These are phyloP conservation scores for Drosophila suzukii DNA, from an alignment of 1,140 invertebrate species.

Conservation along the genomic window DNA sequence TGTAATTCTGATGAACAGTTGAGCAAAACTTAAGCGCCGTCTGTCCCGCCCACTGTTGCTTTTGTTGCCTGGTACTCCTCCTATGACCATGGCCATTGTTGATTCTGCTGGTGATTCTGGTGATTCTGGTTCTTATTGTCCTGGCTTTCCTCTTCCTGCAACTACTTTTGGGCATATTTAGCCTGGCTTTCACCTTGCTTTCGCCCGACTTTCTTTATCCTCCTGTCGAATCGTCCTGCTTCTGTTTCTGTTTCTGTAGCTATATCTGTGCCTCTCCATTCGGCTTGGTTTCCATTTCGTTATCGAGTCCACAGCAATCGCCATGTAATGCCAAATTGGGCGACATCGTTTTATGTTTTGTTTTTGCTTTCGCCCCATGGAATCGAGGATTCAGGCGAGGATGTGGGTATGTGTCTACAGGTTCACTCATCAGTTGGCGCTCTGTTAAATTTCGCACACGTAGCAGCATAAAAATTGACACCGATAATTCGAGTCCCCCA, in stretches of 20 bases:
- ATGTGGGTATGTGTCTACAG: conserved; percentile 37
- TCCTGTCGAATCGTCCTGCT: not conserved
- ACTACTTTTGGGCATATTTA: conserved; percentile 58
- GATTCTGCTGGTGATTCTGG: conserved; percentile 51
- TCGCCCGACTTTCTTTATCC: conserved; percentile 33
- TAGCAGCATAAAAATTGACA: conserved; percentile 83
- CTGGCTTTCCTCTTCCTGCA: conserved; percentile 51
- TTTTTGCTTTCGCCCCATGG: conserved; percentile 21
- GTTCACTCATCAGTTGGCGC: conserved; percentile 76
- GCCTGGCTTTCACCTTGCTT: conserved; percentile 49
- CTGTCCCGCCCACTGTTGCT: conserved; percentile 39
- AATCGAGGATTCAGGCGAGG: not conserved
- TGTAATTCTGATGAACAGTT: conserved; percentile 83
- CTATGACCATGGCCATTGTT: conserved; percentile 31
- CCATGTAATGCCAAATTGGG: conserved; percentile 78
- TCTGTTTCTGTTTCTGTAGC: conserved; percentile 3
- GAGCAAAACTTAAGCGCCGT: conserved; percentile 70
- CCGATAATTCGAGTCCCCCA: conserved; percentile 68
- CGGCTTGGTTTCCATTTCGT: conserved; percentile 69
- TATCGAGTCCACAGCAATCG: conserved; percentile 70
- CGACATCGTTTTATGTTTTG: conserved; percentile 65
- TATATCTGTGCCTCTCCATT: conserved; percentile 11
- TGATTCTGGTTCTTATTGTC: conserved; percentile 51
- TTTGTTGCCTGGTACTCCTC: conserved; percentile 15
- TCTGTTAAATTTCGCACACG: conserved; percentile 78